These are phyloP conservation scores for Hylia prasina DNA, from an alignment of 2,113 vertebrate species.

Conservation along the genomic window DNA sequence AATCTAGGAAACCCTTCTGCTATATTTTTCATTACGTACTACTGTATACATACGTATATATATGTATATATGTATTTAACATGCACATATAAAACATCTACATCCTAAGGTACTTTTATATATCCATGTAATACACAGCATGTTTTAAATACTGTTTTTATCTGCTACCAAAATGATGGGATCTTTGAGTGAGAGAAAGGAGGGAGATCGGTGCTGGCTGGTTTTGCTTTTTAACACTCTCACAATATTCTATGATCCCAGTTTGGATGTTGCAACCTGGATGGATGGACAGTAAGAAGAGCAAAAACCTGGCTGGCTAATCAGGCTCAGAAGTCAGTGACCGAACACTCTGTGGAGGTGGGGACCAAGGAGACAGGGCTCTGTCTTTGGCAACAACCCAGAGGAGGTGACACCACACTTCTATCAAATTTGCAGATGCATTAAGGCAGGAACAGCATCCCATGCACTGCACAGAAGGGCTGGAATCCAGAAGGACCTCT, in stretches of 20 bases:
- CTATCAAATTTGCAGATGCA: neutral
- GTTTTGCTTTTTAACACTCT: neutral
- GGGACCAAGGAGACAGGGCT: neutral
- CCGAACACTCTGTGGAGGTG: neutral
- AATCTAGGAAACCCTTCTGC: neutral
- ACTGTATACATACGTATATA: neutral
- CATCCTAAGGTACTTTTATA: neutral
- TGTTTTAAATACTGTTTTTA: neutral
- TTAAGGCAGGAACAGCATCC: neutral
- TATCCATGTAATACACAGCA: neutral
- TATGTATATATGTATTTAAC: neutral
- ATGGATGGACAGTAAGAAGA: neutral
- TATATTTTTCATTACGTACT: neutral
- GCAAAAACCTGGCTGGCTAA: neutral
- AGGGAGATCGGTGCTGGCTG: neutral
- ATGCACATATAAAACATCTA: neutral
- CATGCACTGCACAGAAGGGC: neutral
- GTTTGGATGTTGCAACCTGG: neutral
- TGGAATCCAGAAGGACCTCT: neutral
- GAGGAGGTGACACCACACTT: accelerated
- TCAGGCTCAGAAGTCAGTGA: neutral
- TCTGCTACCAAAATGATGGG: neutral
- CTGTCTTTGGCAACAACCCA: neutral
- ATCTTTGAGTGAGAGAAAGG: neutral
- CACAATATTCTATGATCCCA: too few relatives aligned